Percentiles rank a stretch among this genome's conserved stretches.
phyloP scores from a whole-genome alignment of 2,797 vertebrate genomes.

The Sebastes taczanowskii region DNA sequence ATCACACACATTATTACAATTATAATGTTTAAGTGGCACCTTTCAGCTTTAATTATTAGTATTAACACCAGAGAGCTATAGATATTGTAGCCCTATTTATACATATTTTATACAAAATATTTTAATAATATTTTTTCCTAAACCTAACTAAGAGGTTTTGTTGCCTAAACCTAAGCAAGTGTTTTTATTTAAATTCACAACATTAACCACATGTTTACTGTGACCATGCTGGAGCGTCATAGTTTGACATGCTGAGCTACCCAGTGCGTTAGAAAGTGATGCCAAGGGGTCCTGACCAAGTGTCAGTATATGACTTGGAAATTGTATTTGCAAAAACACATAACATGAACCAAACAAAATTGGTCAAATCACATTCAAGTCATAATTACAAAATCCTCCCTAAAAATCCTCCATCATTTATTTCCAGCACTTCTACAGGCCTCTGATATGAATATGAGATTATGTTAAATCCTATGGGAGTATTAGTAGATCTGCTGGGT shows the following conservation, averaged over 20 bases:
- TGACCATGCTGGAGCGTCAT: too few species aligned
- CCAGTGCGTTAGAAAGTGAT: too few species aligned
- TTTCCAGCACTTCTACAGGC: background rate
- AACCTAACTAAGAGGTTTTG: too few species aligned
- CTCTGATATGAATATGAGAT: conserved; percentile 17
- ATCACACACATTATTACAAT: background rate
- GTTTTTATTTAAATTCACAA: too few species aligned
- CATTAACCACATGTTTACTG: too few species aligned
- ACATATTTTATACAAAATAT: too few species aligned
- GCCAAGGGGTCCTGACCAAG: too few species aligned
- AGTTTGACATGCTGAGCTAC: too few species aligned
- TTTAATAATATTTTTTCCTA: too few species aligned
- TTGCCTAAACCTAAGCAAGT: accelerated
- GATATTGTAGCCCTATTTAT: background rate
- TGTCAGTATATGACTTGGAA: too few species aligned
- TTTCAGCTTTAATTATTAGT: background rate
- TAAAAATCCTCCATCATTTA: background rate
- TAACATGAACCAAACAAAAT: background rate
- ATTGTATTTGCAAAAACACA: background rate
- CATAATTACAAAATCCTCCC: background rate
- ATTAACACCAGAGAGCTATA: background rate
- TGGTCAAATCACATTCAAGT: background rate
- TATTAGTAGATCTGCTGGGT: background rate
- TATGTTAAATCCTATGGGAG: conserved; percentile 15
- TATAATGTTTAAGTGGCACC: background rate